Conservation (phyloP, 1,140 invertebrate genomes). For the Platorchestia sp. region DNA sequence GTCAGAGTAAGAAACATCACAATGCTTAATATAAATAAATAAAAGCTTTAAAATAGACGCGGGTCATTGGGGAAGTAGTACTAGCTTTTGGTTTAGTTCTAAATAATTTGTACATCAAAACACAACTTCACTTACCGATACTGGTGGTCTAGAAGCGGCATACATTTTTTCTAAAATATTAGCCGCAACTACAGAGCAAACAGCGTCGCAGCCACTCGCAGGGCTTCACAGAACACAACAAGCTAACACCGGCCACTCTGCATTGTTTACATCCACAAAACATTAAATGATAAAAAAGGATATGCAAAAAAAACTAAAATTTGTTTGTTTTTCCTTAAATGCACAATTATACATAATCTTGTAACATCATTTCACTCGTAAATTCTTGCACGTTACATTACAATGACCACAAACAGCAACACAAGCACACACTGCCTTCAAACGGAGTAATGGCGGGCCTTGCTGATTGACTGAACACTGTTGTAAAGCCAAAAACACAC, state of each 20-base stretch:
- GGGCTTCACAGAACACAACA: neutral
- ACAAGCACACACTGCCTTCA: slow-evolving; percentile 41
- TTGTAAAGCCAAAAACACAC: neutral
- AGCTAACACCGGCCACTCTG: neutral
- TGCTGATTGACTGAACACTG: neutral
- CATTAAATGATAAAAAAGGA: neutral
- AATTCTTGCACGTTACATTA: neutral
- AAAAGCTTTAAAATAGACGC: no score
- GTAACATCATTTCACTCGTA: neutral
- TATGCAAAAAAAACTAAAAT: neutral
- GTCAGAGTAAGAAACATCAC: no score
- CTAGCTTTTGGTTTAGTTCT: neutral
- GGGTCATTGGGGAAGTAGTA: no score
- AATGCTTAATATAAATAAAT: no score
- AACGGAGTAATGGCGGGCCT: slow-evolving; percentile 47
- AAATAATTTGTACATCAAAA: neutral
- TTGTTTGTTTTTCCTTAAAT: neutral
- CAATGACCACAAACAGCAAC: neutral
- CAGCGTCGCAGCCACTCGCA: neutral
- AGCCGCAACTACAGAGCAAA: neutral
- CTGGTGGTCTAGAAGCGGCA: neutral
- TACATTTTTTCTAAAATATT: neutral
- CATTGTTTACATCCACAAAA: neutral
- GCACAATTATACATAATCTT: neutral
- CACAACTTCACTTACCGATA: slow-evolving; percentile 23